phyloP scores from a whole-genome alignment of 1,140 invertebrate genomes.

The Batillaria attramentaria region DNA sequence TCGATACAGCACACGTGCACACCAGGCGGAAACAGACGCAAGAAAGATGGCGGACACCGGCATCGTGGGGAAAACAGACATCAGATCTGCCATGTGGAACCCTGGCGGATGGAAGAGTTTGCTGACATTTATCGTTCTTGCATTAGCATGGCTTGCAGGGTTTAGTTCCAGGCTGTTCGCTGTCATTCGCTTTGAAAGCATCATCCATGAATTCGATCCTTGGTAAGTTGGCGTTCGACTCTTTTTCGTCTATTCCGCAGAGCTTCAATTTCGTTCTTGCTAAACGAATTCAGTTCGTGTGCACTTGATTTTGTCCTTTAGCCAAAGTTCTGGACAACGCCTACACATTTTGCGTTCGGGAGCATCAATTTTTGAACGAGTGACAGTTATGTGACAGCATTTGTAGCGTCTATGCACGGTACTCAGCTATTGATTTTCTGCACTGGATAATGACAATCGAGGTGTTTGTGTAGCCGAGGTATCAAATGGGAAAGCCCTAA shows the following conservation, averaged over 20 bases:
- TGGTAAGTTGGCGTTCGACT: slow-evolving; percentile 81
- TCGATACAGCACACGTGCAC: slow-evolving; percentile 50
- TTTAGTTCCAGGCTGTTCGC: slow-evolving; percentile 98
- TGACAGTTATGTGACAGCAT: too few species aligned
- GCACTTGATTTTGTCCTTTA: neutral
- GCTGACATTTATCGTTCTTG: slow-evolving; percentile 81
- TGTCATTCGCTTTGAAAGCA: slow-evolving; percentile 99
- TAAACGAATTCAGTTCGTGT: neutral
- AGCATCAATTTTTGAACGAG: too few species aligned
- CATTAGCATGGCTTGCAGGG: slow-evolving; percentile 96
- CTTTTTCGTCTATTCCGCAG: neutral
- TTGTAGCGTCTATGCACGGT: too few species aligned
- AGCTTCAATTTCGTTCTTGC: neutral
- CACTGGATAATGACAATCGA: too few species aligned
- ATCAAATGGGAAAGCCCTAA: too few species aligned
- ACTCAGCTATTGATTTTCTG: too few species aligned
- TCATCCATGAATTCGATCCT: slow-evolving; percentile 99
- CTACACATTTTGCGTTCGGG: too few species aligned
- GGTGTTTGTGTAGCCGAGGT: too few species aligned
- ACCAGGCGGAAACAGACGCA: slow-evolving; percentile 41
- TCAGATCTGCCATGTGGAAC: slow-evolving; percentile 67
- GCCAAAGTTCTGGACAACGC: too few species aligned
- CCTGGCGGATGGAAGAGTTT: slow-evolving; percentile 79
- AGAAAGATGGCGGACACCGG: slow-evolving; percentile 69
- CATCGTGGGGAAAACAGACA: slow-evolving; percentile 61